Conservation (phyloP, 2,888 invertebrate genomes). For the Tipula helvola region DNA sequence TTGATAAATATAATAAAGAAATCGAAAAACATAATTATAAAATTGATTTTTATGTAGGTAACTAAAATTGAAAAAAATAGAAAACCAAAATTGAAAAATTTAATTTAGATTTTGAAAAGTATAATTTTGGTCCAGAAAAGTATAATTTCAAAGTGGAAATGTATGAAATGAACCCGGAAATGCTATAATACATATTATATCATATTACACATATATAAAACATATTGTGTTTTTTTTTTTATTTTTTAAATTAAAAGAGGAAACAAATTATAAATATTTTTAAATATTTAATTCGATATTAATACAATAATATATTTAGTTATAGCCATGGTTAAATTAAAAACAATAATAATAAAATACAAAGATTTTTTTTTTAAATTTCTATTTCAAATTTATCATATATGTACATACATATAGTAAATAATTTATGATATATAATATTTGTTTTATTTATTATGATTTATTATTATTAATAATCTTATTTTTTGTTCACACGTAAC, state of each 20-base stretch:
- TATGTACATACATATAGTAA: too few species aligned
- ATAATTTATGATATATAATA: slow-evolving; percentile 8
- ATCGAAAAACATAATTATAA: too few species aligned
- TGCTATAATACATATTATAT: too few species aligned
- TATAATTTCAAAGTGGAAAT: too few species aligned
- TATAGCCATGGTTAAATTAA: neutral
- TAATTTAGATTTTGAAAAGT: too few species aligned
- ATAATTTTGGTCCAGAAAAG: too few species aligned
- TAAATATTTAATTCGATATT: neutral
- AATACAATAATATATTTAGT: neutral
- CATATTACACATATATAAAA: too few species aligned
- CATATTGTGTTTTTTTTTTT: neutral
- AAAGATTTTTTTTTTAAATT: neutral
- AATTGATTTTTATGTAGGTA: too few species aligned
- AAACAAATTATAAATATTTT: neutral
- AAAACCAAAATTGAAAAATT: too few species aligned
- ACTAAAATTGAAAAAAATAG: too few species aligned
- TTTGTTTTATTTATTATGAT: slow-evolving; percentile 5
- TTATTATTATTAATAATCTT: slow-evolving; percentile 10
- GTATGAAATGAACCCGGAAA: too few species aligned
- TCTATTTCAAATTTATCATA: slow-evolving; percentile 6
- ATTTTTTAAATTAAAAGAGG: neutral
- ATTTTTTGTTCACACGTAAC: slow-evolving; percentile 72
- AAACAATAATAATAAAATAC: neutral
- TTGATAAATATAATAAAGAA: too few species aligned